Evolutionary conservation across 2,888 invertebrate species (phyloP).

Genomic region (Eurytoma californica): DNA sequence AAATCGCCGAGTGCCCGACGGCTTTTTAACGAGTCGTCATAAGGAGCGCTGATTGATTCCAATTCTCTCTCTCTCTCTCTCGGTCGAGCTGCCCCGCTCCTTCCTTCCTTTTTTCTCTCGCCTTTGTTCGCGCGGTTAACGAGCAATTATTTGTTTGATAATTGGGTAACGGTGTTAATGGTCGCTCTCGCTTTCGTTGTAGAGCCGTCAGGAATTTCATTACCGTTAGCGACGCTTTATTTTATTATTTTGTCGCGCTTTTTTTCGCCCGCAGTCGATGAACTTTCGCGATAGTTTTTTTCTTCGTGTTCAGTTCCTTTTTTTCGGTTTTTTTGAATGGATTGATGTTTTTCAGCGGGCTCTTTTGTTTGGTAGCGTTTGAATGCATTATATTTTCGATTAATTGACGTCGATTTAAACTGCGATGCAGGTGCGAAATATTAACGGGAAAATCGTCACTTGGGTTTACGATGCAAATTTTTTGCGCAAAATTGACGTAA

Average conservation of each 20-base stretch:
- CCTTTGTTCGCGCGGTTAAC: neutral
- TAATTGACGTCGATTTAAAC: too few species aligned
- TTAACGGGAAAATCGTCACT: too few species aligned
- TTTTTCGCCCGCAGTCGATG: too few species aligned
- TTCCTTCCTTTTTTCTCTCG: neutral
- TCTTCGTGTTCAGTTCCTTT: neutral
- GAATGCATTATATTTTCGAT: too few species aligned
- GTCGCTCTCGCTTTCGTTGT: conserved; percentile 36
- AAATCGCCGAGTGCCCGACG: neutral
- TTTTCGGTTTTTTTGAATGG: neutral
- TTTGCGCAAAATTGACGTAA: too few species aligned
- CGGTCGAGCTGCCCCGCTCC: conserved; percentile 14
- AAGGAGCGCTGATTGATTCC: conserved; percentile 14
- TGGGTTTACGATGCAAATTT: too few species aligned
- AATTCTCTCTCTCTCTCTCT: neutral
- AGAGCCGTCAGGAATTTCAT: too few species aligned
- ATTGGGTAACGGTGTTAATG: conserved; percentile 41
- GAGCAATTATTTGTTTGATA: conserved; percentile 30
- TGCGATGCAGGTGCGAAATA: too few species aligned
- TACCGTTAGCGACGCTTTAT: neutral
- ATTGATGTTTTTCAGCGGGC: neutral
- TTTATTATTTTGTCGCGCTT: too few species aligned
- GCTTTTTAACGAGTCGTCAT: neutral
- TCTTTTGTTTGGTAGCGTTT: too few species aligned
- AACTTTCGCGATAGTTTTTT: neutral